Evolutionary conservation across 2,113 vertebrate species (phyloP).

Genomic region (Pristiophorus japonicus): DNA sequence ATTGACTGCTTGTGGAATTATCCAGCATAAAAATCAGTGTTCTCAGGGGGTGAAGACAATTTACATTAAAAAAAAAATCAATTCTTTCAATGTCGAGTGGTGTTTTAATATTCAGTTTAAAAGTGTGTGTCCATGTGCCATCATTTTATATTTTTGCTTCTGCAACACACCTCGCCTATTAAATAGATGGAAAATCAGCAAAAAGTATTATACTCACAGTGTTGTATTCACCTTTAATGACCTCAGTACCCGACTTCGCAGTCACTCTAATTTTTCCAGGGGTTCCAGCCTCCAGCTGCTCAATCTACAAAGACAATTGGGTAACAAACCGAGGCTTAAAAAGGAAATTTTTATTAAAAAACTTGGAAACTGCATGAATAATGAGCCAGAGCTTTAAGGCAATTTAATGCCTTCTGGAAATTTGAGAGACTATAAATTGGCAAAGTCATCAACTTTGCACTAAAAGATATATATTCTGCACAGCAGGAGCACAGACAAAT

Average conservation of each 20-base stretch:
- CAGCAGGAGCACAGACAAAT: background rate
- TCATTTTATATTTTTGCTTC: background rate
- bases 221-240: constrained; percentile 77
- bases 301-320: constrained; percentile 55
- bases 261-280: constrained; percentile 83
- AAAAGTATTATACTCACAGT: constrained; percentile 63
- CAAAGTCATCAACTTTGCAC: background rate
- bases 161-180: background rate
- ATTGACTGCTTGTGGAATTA: background rate
- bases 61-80: background rate
- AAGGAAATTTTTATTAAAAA: background rate
- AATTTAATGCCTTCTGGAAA: background rate
- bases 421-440: background rate
- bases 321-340: background rate
- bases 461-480: background rate
- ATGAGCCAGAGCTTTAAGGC: background rate
- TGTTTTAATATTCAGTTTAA: background rate
- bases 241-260: constrained; percentile 67
- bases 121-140: background rate
- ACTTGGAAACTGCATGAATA: background rate
- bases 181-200: background rate
- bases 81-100: background rate
- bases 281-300: constrained; percentile 76
- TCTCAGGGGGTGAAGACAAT: background rate
- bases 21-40: background rate